Base-by-base conservation (phyloP, 2,888 invertebrate genomes). In the Chromoteleia sp. region DNA sequence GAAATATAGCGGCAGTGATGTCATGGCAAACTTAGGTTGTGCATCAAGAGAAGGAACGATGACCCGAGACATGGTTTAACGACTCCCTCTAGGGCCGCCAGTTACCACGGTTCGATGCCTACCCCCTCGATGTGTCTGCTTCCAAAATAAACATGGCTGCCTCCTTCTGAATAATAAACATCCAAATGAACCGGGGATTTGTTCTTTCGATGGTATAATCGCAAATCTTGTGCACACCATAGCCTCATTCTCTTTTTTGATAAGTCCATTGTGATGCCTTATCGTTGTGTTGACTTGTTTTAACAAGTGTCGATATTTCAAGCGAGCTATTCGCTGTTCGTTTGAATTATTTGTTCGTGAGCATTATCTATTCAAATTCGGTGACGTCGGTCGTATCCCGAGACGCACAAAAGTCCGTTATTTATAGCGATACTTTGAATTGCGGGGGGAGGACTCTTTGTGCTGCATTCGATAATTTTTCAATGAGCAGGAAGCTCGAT, bases 21-120 rank as follows among this genome's bases (percentile, higher is more conserved):
- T 85, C 81, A 83, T 87, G 87, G 84, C 84, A 85, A 85, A 85
- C 86, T 87, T 87, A 85, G 85, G 86, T 80, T 86, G 88, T 89
- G 88, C 88, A 90, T 89, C 89, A 90, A 88, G 86, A 85, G 87
- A 87, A 85, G 83, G 84, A 84, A 81, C 84, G 82, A 86, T 86
- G 88, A 87, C 87, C 88, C 87, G 88, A 89, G 88, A 89, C 87
- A 86, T 86, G 89, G 89, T 90, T 90, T 91, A 91, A 91, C 91
- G 90, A 89, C 91, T 91, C 91, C 91, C 91, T 88, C 88, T 89
- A 88, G 91, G 87, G 90, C 89, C 86, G 88, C 89, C 89, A 89
- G 91, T 90, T 91, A 90, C 91, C 89, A 90, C 89, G 91, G 89
- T 91, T 89, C 90, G 89, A 90, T 91, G 91, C 91, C 88, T 91